Conservation (phyloP, 2,888 invertebrate genomes). For the Cataglyphis altisquamis region DNA sequence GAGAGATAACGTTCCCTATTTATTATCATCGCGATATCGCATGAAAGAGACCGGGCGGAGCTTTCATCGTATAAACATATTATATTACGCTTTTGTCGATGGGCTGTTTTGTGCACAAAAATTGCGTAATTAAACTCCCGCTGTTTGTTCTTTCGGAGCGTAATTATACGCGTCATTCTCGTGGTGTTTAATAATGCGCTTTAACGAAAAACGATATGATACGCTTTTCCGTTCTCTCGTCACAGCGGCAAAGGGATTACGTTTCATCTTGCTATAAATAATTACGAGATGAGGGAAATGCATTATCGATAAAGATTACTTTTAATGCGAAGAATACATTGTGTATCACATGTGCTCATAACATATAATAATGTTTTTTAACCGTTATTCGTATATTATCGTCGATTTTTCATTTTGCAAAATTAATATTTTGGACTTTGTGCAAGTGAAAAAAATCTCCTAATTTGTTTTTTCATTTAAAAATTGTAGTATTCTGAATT, state of each 20-base stretch:
- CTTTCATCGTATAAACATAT: conserved; percentile 53
- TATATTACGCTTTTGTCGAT: conserved; percentile 54
- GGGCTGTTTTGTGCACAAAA: conserved; percentile 49
- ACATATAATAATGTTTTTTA: neutral
- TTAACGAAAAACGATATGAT: conserved; percentile 46
- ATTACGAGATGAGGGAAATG: conserved; percentile 46
- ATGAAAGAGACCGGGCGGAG: conserved; percentile 45
- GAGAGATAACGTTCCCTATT: conserved; percentile 50
- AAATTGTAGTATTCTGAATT: conserved; percentile 12
- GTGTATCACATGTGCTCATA: neutral
- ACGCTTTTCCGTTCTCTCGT: conserved; percentile 25
- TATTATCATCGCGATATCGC: conserved; percentile 53
- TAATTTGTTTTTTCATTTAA: neutral
- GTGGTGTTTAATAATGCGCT: conserved; percentile 51
- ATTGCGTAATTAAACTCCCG: conserved; percentile 52
- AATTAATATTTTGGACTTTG: neutral
- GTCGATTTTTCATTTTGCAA: conserved; percentile 13
- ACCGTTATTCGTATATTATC: neutral
- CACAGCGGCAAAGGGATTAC: conserved; percentile 36
- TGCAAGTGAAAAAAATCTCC: too few species aligned
- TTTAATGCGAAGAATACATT: conserved; percentile 24
- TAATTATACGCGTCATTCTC: conserved; percentile 53
- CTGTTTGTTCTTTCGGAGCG: conserved; percentile 48
- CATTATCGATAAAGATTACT: conserved; percentile 50
- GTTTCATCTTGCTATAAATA: conserved; percentile 58